These are phyloP conservation scores for Anguilla pacifica DNA, from an alignment of 2,797 vertebrate genomes.

Conservation along the genomic window DNA sequence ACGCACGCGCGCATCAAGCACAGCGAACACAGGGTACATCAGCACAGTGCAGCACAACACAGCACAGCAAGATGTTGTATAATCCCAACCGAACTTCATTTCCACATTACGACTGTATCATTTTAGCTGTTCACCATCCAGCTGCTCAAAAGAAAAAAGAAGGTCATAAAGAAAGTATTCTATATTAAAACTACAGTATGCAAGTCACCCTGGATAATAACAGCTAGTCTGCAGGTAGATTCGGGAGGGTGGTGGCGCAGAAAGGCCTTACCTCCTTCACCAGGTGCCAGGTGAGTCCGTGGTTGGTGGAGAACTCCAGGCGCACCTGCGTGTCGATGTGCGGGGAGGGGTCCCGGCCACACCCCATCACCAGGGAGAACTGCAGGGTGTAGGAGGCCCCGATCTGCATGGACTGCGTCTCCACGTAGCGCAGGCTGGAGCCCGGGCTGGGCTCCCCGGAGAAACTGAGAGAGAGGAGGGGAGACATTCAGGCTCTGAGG, in stretches of 20 bases:
- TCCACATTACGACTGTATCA: background rate
- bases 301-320: constrained; percentile 96
- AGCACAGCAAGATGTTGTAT: background rate
- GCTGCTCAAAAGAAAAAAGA: background rate
- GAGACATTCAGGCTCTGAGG: background rate
- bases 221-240: background rate
- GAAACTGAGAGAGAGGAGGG: constrained; percentile 75
- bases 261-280: constrained; percentile 85
- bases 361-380: constrained; percentile 97
- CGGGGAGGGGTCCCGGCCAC: constrained; percentile 84
- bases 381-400: constrained; percentile 96
- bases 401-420: constrained; percentile 98
- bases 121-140: background rate
- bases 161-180: background rate
- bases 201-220: background rate
- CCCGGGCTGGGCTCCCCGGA: constrained; percentile 90
- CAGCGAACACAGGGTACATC: constrained; percentile 35
- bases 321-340: constrained; percentile 97
- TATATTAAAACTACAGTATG: background rate
- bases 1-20: background rate
- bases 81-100: background rate
- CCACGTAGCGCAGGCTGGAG: constrained; percentile 94
- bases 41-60: constrained; percentile 28
- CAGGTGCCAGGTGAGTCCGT: constrained; percentile 97
- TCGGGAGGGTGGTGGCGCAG: background rate